Base-by-base conservation (phyloP, 2,888 invertebrate genomes). In the Scotopteryx bipunctaria region DNA sequence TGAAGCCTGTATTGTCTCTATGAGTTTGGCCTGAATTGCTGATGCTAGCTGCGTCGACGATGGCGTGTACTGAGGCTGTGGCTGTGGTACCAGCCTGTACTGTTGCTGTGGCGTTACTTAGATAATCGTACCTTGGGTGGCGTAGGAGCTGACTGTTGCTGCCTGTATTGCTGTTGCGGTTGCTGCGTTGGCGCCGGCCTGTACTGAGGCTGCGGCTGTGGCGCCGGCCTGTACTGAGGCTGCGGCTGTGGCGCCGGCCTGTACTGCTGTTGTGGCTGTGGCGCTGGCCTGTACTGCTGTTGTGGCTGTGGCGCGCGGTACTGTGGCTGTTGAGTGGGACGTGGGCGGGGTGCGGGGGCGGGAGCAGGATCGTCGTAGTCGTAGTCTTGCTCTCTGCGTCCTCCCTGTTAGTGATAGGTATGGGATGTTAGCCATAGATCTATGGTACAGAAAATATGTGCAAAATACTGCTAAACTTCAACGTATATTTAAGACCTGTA, bases 91-190 rank as follows among this genome's bases (percentile, higher is more conserved):
- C n/a, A n/a, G n/a, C n/a, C n/a, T n/a, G n/a, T n/a, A n/a, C n/a
- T n/a, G n/a, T n/a, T n/a, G n/a, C n/a, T n/a, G n/a, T n/a, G n/a
- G n/a, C n/a, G n/a, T n/a, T n/a, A n/a, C n/a, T n/a, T n/a, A n/a
- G n/a, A n/a, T n/a, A n/a, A n/a, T n/a, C n/a, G 4, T 40, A 87
- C 87, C 78, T 80, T 86, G 16, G 86, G 86, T 1, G 88, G 87
- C 0, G 78, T 42, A 8, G 88, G 87, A 0, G 75, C 75, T 0
- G 76, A 64, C 37, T 72, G 69, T 3, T 73, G 73, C 2, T 66
- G 64, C 42, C 67, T 59, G 47, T 59, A 75, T 59, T 55, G 76
- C 66, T 42, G 77, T 31, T 60, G 71, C 23, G 63, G 81, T 59
- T 70, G 81, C 47, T 67, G 76, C 1, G 73, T 66, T 16, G 63